Evolutionary conservation across 2,797 vertebrate species (phyloP), one percentile per base, ranked within the genome.

Genomic region (Bovichtus diacanthus): DNA sequence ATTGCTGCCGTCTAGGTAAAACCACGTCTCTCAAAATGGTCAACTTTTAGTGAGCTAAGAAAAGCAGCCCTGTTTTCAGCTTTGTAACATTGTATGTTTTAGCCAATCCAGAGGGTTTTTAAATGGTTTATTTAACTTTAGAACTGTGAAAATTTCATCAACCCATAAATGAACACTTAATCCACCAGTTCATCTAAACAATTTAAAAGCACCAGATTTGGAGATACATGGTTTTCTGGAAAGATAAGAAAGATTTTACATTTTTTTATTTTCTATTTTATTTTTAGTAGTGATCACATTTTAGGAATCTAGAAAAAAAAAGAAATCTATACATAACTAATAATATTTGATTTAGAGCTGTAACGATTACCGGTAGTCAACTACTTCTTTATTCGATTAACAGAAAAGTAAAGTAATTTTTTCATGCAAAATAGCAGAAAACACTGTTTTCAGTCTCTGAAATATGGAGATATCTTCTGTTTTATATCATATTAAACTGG

Each of bases 11-110:
- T 64, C 7, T 21, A 31, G 11, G 38, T 7, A 54, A 73, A 69
- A 66, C 6, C 54, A 51, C 6, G 6, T 18, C 19, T 73, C 39
- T 61, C 3, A 43, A n/a, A 58, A 74, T 41, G 54, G 38, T 53
- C 16, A 13, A 44, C 25, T 16, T 31, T 58, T 43, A 5, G 5
- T 38, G 16, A 46, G 21, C 21, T 13, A 9, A 27, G 18, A n/a
- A 66, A 27, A 67, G 54, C 11, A 19, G 3, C 3, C 31, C 13
- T 25, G 31, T 70, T 44, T 80, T 53, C 23, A 43, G 43, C 59
- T 59, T 70, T 66, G 25, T 41, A 12, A 56, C 12, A 19, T 19
- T 23, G 8, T 25, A 1, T 19, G 55, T 23, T n/a, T n/a, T 25
- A 53, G 19, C 29, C 47, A 49, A 9, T 70, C 15, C 4, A 43